Percentiles rank a stretch among this genome's conserved stretches.
Evolutionary conservation across 2,113 vertebrate genomes (phyloP).

Genomic region (Propithecus coquereli): DNA sequence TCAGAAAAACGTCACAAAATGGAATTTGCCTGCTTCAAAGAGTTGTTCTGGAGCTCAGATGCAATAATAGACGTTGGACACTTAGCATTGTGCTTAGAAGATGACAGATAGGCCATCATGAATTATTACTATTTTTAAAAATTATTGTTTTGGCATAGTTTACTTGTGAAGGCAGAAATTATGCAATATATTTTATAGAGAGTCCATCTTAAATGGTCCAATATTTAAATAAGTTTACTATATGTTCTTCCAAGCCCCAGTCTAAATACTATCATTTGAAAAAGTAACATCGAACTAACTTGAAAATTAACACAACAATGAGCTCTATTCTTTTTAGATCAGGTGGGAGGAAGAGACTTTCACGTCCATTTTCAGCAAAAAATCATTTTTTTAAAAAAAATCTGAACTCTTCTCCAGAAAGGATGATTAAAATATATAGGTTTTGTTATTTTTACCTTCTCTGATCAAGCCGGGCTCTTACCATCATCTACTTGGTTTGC

Average conservation of each 20-base stretch:
- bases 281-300: not conserved
- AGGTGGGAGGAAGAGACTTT: not conserved
- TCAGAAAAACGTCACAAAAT: not conserved
- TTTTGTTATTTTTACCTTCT: not conserved
- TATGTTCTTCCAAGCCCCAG: not conserved
- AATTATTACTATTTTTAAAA: not conserved
- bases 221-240: not conserved
- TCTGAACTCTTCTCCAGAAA: not conserved
- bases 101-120: not conserved
- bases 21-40: not conserved
- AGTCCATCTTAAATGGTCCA: not conserved
- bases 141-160: conserved; percentile 4
- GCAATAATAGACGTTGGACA: not conserved
- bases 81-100: not conserved
- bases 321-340: not conserved
- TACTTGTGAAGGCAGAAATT: not conserved
- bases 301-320: conserved; percentile 11
- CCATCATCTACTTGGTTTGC: not conserved
- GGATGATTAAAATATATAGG: not conserved
- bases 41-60: not conserved
- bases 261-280: not conserved
- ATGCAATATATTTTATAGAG: not conserved
- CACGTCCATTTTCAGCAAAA: not conserved
- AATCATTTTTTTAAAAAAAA: not conserved
- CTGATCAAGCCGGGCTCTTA: not conserved